Evolutionary conservation across 2,888 invertebrate species (phyloP).

Genomic region (Trissoscelio sp.): DNA sequence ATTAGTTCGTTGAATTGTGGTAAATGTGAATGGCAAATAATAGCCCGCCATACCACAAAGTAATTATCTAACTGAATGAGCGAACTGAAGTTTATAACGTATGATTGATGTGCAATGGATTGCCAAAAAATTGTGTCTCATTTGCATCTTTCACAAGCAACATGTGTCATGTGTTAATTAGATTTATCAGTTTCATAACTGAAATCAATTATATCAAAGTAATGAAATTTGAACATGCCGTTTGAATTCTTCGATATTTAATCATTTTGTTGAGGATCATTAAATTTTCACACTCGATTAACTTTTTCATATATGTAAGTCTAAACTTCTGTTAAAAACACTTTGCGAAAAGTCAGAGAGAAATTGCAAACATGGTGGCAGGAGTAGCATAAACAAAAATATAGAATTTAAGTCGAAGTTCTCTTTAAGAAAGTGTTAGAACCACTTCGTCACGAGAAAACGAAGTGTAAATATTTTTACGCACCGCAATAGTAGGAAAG

Average conservation of each 20-base stretch:
- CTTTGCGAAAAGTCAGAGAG: neutral
- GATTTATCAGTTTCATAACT: neutral
- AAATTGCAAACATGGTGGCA: neutral
- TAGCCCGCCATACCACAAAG: conserved; percentile 48
- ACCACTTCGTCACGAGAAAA: conserved; percentile 5
- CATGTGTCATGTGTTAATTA: conserved; percentile 21
- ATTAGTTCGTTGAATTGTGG: conserved; percentile 57
- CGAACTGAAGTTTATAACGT: conserved; percentile 46
- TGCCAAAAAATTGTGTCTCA: conserved; percentile 4
- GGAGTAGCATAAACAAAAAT: conserved; percentile 14
- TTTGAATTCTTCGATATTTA: too few relatives aligned
- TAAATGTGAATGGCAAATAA: conserved; percentile 57
- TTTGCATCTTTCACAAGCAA: conserved; percentile 31
- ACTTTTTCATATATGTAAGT: neutral
- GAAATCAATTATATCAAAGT: neutral
- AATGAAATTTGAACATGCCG: too few relatives aligned
- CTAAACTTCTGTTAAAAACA: neutral
- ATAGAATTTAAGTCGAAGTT: neutral
- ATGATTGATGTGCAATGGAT: conserved; percentile 49
- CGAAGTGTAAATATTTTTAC: neutral
- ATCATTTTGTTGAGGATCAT: too few relatives aligned
- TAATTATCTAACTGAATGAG: conserved; percentile 49
- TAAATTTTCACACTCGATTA: neutral
- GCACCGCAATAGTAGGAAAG: neutral
- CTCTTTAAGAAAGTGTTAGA: conserved; percentile 2